A percentile compares a stretch with the other conserved stretches of the same genome.
phyloP scores from a whole-genome alignment of 2,113 vertebrate species.

The Amazona vittata region DNA sequence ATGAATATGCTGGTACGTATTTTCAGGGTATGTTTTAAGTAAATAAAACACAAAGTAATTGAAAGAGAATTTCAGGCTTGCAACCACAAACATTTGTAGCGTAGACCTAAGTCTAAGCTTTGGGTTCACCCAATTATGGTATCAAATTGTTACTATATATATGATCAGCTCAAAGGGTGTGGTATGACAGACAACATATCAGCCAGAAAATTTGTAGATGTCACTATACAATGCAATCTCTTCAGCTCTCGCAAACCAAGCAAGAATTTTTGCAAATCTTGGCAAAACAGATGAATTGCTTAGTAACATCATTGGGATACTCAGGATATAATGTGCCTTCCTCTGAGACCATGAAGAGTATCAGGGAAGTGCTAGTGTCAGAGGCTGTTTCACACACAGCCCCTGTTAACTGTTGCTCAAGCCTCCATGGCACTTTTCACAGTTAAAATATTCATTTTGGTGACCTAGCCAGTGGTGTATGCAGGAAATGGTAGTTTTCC shows the following conservation, averaged over 20 bases:
- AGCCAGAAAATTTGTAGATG: not conserved
- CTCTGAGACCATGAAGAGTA: not conserved
- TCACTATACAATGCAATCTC: not conserved
- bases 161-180: not conserved
- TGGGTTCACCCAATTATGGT: not conserved
- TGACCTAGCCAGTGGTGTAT: not conserved
- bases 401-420: not conserved
- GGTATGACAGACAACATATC: not conserved
- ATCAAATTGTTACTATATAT: not conserved
- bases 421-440: not conserved
- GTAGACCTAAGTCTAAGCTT: not conserved
- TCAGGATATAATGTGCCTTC: not conserved
- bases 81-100: conserved; percentile 40
- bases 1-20: not conserved
- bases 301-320: not conserved
- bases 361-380: not conserved
- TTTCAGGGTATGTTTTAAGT: conserved; percentile 25
- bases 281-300: not conserved
- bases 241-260: not conserved
- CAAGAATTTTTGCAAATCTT: conserved; percentile 15
- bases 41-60: conserved; percentile 31
- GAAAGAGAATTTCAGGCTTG: conserved; percentile 41
- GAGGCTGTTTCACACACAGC: not conserved
- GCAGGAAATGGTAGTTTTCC: not conserved
- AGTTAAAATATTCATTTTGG: not conserved